Evolutionary conservation across 2,888 invertebrate species (phyloP).

Genomic region (Ommatoiulus sabulosus): DNA sequence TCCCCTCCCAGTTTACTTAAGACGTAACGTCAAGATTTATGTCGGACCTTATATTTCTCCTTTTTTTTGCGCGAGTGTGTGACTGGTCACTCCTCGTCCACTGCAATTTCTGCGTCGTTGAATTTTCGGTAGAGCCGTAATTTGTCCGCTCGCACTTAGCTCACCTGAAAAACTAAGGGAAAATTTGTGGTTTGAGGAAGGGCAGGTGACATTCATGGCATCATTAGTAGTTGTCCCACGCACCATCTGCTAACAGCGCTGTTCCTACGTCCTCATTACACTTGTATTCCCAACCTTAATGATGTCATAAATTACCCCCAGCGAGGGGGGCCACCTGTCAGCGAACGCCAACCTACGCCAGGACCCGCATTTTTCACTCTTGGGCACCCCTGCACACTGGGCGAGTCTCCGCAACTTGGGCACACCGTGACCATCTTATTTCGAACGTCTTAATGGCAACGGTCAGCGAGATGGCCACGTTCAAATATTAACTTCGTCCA

Average conservation of each 20-base stretch:
- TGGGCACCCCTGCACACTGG: not conserved
- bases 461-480: no score
- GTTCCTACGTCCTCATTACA: constrained; percentile 56
- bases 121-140: not conserved
- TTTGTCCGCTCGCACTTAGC: constrained; percentile 10
- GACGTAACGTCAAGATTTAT: constrained; percentile 3
- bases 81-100: not conserved
- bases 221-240: constrained; percentile 58
- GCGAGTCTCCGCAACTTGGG: not conserved
- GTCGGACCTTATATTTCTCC: not conserved
- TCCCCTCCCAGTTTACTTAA: constrained; percentile 3
- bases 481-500: no score
- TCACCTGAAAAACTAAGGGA: not conserved
- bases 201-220: constrained; percentile 56
- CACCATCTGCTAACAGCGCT: constrained; percentile 50
- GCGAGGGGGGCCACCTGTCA: constrained; percentile 12
- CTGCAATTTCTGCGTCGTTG: not conserved
- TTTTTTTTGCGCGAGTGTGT: not conserved
- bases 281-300: constrained; percentile 49
- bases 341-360: not conserved
- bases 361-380: not conserved
- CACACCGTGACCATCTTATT: no score
- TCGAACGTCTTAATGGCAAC: no score
- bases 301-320: constrained; percentile 49
- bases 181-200: constrained; percentile 47